Percentiles rank a stretch among this genome's conserved stretches.
Evolutionary conservation across 2,797 vertebrate genomes (phyloP).

Genomic region (Potorous gilbertii): DNA sequence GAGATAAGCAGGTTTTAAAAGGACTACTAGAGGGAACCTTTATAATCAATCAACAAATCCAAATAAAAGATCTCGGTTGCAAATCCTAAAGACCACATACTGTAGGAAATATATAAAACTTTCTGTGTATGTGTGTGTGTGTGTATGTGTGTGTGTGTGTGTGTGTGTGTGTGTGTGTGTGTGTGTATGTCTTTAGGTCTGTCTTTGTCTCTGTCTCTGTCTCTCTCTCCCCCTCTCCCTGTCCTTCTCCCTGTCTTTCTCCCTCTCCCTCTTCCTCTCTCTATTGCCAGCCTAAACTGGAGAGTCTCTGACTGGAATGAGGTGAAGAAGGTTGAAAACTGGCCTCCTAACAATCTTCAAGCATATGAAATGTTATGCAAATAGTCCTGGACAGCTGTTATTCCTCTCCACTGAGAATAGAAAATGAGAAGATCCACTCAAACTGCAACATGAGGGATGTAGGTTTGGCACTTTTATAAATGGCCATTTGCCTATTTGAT

Average conservation of each 20-base stretch:
- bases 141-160: not conserved
- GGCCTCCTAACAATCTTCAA: conserved; percentile 65
- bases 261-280: not conserved
- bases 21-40: not conserved
- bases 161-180: not conserved
- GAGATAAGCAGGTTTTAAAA: not conserved
- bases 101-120: not conserved
- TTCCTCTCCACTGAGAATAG: conserved; percentile 59
- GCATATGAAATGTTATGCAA: conserved; percentile 67
- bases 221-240: not conserved
- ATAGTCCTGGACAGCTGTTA: conserved; percentile 69
- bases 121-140: not conserved
- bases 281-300: not conserved
- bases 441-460: conserved; percentile 51
- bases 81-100: not conserved
- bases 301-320: conserved; percentile 40
- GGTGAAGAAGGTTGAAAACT: conserved; percentile 19
- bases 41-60: not conserved
- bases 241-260: not conserved
- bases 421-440: conserved; percentile 54
- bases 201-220: not conserved
- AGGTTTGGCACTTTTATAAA: conserved; percentile 69
- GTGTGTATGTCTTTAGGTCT: not conserved
- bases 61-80: not conserved
- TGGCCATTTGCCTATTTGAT: conserved; percentile 45